Evolutionary conservation across 2,888 invertebrate species (phyloP).

Genomic region (Idaea aversata): DNA sequence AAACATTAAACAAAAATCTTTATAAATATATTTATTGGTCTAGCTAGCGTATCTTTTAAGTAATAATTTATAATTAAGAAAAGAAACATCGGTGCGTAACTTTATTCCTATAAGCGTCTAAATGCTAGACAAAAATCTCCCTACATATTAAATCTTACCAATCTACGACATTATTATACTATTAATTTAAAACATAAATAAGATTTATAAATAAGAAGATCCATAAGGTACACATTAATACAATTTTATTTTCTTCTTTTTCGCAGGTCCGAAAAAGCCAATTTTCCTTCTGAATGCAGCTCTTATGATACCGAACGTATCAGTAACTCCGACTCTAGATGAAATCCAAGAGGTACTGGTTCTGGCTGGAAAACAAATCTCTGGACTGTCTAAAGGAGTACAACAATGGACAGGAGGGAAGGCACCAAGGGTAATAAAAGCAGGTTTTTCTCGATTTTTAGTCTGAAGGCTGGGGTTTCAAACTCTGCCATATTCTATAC

Average conservation of each 20-base stretch:
- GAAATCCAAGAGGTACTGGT: slow-evolving; percentile 94
- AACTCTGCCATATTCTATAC: slow-evolving; percentile 3
- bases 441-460: not conserved
- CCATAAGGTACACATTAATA: too few species aligned
- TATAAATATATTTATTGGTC: too few species aligned
- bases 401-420: slow-evolving; percentile 94
- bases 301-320: slow-evolving; percentile 92
- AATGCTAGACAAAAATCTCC: too few species aligned
- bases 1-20: too few species aligned
- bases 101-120: too few species aligned
- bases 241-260: slow-evolving; percentile 7
- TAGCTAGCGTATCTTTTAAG: too few species aligned
- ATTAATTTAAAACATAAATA: too few species aligned
- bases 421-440: slow-evolving; percentile 57
- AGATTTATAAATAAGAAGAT: too few species aligned
- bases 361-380: slow-evolving; percentile 90
- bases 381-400: slow-evolving; percentile 93
- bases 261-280: slow-evolving; percentile 76
- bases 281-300: slow-evolving; percentile 91
- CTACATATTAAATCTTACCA: too few species aligned
- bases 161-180: too few species aligned
- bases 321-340: slow-evolving; percentile 92
- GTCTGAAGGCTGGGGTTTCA: not conserved
- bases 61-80: too few species aligned
- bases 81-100: too few species aligned